A percentile compares a stretch with the other conserved stretches of the same genome.
phyloP scores from a whole-genome alignment of 2,113 vertebrate species.

The Eptesicus fuscus region DNA sequence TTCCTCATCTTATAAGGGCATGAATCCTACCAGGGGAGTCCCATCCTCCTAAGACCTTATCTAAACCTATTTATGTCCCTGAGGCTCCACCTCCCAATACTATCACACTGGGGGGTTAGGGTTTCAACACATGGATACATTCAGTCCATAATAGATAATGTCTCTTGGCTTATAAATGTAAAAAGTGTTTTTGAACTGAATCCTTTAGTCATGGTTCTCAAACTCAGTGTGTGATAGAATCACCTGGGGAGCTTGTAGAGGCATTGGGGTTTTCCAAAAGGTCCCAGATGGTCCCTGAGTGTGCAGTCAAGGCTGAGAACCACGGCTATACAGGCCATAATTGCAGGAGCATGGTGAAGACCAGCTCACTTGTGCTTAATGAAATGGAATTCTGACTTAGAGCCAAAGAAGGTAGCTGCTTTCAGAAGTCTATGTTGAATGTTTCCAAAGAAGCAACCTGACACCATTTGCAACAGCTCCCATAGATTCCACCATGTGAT shows the following conservation, averaged over 20 bases:
- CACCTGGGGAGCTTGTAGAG: neutral
- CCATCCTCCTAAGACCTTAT: neutral
- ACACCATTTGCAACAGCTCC: constrained; percentile 67
- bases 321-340: fast-evolving
- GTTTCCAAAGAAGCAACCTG: constrained; percentile 62
- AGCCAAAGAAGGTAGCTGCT: neutral
- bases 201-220: neutral
- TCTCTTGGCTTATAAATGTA: neutral
- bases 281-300: neutral
- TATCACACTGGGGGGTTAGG: neutral
- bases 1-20: neutral
- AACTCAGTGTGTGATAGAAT: neutral
- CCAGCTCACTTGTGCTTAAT: neutral
- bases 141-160: neutral
- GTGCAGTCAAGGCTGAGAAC: neutral
- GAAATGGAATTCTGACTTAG: neutral
- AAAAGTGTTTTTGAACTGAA: neutral
- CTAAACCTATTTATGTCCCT: neutral
- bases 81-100: neutral
- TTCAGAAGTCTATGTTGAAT: neutral
- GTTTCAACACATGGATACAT: neutral
- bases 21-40: neutral
- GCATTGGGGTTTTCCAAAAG: neutral
- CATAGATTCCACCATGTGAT: constrained; percentile 67
- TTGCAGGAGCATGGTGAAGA: too few species aligned